phyloP scores from a whole-genome alignment of 2,797 vertebrate species.

The Eremophila alpestris region DNA sequence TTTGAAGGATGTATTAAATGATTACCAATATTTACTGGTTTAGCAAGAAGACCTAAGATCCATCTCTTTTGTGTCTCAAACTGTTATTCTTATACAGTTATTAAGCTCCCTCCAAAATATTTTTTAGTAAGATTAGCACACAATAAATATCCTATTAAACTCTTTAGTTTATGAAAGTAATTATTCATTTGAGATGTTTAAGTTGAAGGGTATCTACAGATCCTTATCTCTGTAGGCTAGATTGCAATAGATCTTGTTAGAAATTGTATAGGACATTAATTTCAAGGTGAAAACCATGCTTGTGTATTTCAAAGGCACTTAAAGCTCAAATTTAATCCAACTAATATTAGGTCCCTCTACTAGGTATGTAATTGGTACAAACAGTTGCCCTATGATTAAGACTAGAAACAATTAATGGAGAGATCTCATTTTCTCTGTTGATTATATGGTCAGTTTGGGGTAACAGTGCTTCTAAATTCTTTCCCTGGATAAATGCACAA shows the following conservation, averaged over 20 bases:
- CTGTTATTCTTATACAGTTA: conserved; percentile 55
- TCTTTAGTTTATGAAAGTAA: conserved; percentile 60
- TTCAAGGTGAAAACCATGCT: not conserved
- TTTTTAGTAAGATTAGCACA: conserved; percentile 69
- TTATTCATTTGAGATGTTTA: conserved; percentile 66
- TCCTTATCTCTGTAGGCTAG: conserved; percentile 57
- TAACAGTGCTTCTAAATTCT: not conserved
- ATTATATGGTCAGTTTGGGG: not conserved
- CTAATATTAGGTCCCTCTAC: not conserved
- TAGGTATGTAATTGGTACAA: not conserved
- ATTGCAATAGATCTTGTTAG: conserved; percentile 33
- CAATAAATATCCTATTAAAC: conserved; percentile 63
- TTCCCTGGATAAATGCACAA: not conserved
- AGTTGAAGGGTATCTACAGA: conserved; percentile 66
- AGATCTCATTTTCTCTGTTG: not conserved
- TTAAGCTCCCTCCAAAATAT: conserved; percentile 56
- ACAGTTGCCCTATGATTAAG: not conserved
- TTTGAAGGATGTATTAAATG: not conserved
- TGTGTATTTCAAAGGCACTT: not conserved
- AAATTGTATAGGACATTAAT: conserved; percentile 41
- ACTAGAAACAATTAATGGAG: not conserved
- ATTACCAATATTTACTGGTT: conserved; percentile 46
- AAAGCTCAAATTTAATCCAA: not conserved
- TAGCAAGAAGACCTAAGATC: conserved; percentile 34
- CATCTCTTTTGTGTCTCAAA: conserved; percentile 43